These are phyloP conservation scores for Ips nitidus DNA, from an alignment of 1,140 invertebrate species.

Conservation along the genomic window DNA sequence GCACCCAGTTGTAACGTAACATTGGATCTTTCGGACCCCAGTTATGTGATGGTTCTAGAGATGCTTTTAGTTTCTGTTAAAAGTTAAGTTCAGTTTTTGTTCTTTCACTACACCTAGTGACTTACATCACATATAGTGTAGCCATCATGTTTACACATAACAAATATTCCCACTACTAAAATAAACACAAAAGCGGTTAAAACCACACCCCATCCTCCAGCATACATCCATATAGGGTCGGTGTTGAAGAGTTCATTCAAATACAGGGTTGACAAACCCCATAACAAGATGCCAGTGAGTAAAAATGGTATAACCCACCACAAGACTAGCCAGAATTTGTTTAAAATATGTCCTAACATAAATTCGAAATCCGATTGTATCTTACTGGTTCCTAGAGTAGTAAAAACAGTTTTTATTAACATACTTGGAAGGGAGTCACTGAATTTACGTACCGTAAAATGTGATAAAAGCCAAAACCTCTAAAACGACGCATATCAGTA, in stretches of 20 bases:
- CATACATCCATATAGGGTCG: constrained; percentile 53
- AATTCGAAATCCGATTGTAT: constrained; percentile 59
- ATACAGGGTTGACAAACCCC: constrained; percentile 50
- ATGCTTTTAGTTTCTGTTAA: constrained; percentile 59
- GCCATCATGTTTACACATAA: constrained; percentile 45
- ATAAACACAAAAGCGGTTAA: constrained; percentile 51
- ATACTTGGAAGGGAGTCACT: not conserved
- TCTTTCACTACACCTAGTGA: not conserved
- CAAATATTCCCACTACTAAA: constrained; percentile 51
- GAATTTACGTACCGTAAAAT: constrained; percentile 53
- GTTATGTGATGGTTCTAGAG: constrained; percentile 60
- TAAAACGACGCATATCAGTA: constrained; percentile 53
- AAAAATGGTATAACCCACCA: constrained; percentile 55
- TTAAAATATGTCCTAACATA: constrained; percentile 55
- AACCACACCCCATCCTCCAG: constrained; percentile 54
- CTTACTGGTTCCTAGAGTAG: constrained; percentile 51
- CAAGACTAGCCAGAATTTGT: constrained; percentile 53
- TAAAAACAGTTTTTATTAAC: constrained; percentile 11
- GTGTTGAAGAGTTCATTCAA: constrained; percentile 33
- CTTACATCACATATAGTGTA: constrained; percentile 49
- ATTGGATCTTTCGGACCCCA: constrained; percentile 66
- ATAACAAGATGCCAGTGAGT: constrained; percentile 52
- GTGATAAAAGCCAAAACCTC: constrained; percentile 56
- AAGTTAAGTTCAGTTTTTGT: not conserved
- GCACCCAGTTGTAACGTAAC: constrained; percentile 61